phyloP scores from a whole-genome alignment of 2,797 vertebrate species.

The Ceryle rudis region DNA sequence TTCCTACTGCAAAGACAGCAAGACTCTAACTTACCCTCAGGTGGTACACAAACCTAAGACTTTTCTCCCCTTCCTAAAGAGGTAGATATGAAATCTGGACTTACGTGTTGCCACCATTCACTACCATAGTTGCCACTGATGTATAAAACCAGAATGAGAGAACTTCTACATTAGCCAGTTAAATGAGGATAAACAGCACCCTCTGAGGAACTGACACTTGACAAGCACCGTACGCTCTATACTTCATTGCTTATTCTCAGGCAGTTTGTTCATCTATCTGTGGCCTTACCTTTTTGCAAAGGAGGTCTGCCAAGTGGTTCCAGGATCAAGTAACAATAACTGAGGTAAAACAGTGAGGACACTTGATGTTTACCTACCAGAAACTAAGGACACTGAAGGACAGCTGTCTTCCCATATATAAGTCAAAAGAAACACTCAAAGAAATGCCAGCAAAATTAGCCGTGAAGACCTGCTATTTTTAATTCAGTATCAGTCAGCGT shows the following conservation, averaged over 20 bases:
- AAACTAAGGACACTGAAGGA: not conserved
- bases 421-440: not conserved
- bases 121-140: not conserved
- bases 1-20: not conserved
- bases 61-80: not conserved
- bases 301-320: not conserved
- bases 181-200: not conserved
- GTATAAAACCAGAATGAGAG: not conserved
- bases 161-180: not conserved
- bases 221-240: not conserved
- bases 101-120: not conserved
- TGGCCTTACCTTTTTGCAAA: not conserved
- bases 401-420: not conserved
- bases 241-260: not conserved
- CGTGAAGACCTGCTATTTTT: constrained; percentile 22
- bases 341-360: not conserved
- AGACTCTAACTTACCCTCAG: not conserved
- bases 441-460: constrained; percentile 13
- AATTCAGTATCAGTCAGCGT: not conserved
- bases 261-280: not conserved
- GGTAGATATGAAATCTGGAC: not conserved
- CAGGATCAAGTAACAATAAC: not conserved
- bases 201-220: not conserved
- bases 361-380: not conserved
- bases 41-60: not conserved